A percentile compares a stretch with the other conserved stretches of the same genome.
These are phyloP conservation scores for Choreutis nemorana DNA, from an alignment of 2,888 invertebrate genomes.

Conservation along the genomic window DNA sequence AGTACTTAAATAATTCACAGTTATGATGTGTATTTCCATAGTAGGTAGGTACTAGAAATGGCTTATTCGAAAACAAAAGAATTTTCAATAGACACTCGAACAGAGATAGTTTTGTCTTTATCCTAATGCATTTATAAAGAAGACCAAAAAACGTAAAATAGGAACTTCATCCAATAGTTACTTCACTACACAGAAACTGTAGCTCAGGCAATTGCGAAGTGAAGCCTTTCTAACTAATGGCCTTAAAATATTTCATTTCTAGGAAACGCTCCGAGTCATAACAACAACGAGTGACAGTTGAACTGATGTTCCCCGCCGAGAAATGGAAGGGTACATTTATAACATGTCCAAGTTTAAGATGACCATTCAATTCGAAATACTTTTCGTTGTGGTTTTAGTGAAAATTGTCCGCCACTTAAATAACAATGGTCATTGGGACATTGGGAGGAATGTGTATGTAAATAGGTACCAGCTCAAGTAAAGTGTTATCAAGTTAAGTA, in stretches of 20 bases:
- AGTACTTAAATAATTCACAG: neutral
- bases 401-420: no score
- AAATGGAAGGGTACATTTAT: constrained; percentile 44
- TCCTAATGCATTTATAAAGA: neutral
- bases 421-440: no score
- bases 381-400: no score
- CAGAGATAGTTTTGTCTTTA: no score
- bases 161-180: neutral
- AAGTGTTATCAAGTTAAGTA: no score
- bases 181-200: neutral
- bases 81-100: no score
- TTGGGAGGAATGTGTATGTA: no score
- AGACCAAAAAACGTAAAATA: neutral
- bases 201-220: constrained; percentile 16
- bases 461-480: no score
- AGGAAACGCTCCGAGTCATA: constrained; percentile 53
- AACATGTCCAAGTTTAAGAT: constrained; percentile 30
- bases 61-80: no score
- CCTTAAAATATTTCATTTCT: constrained; percentile 59
- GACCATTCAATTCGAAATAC: no score
- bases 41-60: no score
- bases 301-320: constrained; percentile 46
- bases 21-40: neutral
- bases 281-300: constrained; percentile 53
- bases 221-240: constrained; percentile 56